Base-by-base conservation (phyloP, 37 sponge, comb jelly and placozoan genomes). In the Chondrosia reniformis region DNA sequence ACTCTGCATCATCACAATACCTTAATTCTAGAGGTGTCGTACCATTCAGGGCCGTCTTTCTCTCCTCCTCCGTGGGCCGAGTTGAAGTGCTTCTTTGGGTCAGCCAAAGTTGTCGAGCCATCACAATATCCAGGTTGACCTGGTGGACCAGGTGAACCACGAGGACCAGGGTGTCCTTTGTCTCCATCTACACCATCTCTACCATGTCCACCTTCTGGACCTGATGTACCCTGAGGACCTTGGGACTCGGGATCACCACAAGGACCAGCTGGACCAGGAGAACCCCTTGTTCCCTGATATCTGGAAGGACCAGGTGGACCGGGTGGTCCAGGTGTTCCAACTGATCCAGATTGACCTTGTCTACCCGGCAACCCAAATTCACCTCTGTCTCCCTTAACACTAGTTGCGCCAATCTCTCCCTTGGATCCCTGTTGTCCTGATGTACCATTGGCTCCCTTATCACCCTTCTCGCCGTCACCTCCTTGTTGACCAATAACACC, bases 401-500 rank as follows among this genome's bases (percentile, higher is more conserved):
- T 57, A 69, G 72, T 34, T 40, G 72, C 43, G 1, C 72, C 72
- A 7, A 39, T 19, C 3, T 17, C 6, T 34, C 72, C 72, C 2
- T 69, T 1, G 5, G 41, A 1, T 22, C 72, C 72, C 19, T 13
- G 31, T 2, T 31, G 1, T 34, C 72, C 72, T 2, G 9, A 7
- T 12, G 24, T 40, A 69, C 72, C 72, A 41, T 19, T 41, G 4
- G 38, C 0, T 40, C 72, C 72, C 3, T 6, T 7, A 2, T 39
- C 24, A 69, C 67, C 40, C 39, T 36, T 37, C 67, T 69, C 42
- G 15, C 92, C 88, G n/a, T 80, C 76, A 25, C 75, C 92, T 55
- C 92, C 92, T 38, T 71, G 45, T 77, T 82, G 80, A 5, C 92
- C 92, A 71, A 36, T 63, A 61, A 83, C 84, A 52, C 92, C 92